phyloP scores from a whole-genome alignment of 1,140 invertebrate genomes.

The Neoseiulus cucumeris region DNA sequence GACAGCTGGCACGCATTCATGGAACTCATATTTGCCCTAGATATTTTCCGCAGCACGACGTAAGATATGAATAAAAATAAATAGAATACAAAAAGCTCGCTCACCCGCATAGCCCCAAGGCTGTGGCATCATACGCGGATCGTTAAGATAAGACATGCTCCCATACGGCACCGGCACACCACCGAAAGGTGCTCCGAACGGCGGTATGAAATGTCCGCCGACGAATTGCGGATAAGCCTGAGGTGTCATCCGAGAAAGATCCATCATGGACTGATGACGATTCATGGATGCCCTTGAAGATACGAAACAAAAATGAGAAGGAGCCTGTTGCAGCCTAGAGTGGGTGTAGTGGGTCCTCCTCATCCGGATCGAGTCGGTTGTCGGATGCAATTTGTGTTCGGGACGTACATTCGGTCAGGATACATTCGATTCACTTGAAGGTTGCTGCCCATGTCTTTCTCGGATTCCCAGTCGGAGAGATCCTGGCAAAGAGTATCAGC shows the following conservation, averaged over 20 bases:
- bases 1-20: too few species aligned
- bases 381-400: too few species aligned
- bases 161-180: background rate
- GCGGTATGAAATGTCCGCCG: background rate
- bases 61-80: too few species aligned
- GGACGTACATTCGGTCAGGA: background rate
- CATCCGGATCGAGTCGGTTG: too few species aligned
- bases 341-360: too few species aligned
- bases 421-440: constrained; percentile 8
- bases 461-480: background rate
- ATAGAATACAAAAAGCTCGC: background rate
- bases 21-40: too few species aligned
- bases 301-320: background rate
- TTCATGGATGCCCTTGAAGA: background rate
- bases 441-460: background rate
- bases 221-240: background rate
- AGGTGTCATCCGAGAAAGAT: background rate
- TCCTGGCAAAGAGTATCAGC: background rate
- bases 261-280: constrained; percentile 4
- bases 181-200: background rate
- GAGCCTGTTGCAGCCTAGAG: too few species aligned
- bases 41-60: too few species aligned
- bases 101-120: constrained; percentile 1
- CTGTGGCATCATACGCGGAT: constrained; percentile 1
- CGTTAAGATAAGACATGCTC: background rate